Evolutionary conservation across 2,888 invertebrate species (phyloP), one percentile per base, ranked within the genome.

Genomic region (Xanthorhoe designata): DNA sequence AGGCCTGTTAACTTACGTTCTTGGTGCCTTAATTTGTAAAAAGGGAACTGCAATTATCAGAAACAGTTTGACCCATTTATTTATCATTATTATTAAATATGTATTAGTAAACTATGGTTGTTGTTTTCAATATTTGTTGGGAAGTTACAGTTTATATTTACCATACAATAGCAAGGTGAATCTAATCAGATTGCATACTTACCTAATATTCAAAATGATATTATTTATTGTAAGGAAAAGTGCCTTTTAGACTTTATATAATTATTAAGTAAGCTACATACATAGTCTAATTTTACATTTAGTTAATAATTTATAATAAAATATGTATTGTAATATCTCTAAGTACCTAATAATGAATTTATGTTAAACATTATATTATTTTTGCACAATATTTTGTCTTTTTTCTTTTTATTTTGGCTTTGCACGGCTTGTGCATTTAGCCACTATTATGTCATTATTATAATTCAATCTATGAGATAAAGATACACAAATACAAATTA

Each of bases 361-460:
- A 86, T 89, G 88, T 88, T 89, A 85, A 84, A 85, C 87, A 89
- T 79, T 81, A 89, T 88, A 86, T 84, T 83, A 93, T 93, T 93
- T 93, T 93, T 92, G 86, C 90, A 92, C 89, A 88, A 86, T 81
- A 81, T 67, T 57, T 66, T 50, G 64, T 19, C 47, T 18, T 58
- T 35, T 51, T 47, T 45, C 15, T 45, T 15, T 4, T 47, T 47
- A 13, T 2, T 42, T n/a, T n/a, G n/a, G 38, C 13, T 42, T 13
- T 24, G 2, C 24, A 3, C 24, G 2, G 1, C 24, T 24, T n/a
- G n/a, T n/a, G n/a, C 24, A 24, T 24, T 3, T 3, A 24, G 24
- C 24, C n/a, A n/a, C n/a, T n/a, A n/a, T n/a, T n/a, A n/a, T n/a
- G n/a, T n/a, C n/a, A n/a, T n/a, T n/a, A n/a, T n/a, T n/a, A n/a